Conservation (phyloP, 2,888 invertebrate genomes). For the Eupithecia pulchellata region DNA sequence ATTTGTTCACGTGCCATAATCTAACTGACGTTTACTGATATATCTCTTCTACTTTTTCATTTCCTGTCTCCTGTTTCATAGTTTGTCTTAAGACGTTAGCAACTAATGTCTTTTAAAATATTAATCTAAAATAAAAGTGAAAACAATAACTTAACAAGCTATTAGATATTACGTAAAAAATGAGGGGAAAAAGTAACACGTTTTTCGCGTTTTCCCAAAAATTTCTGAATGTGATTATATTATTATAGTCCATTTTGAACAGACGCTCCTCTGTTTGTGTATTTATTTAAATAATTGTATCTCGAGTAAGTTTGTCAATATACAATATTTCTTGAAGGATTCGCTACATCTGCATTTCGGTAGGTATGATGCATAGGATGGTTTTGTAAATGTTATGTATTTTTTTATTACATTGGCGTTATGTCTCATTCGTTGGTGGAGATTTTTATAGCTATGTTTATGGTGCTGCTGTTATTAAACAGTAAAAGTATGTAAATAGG, state of each 20-base stretch:
- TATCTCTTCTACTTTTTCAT: background rate
- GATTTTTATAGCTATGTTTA: background rate
- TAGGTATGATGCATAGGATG: background rate
- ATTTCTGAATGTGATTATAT: too few species aligned
- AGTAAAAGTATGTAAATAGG: background rate
- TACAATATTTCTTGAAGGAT: background rate
- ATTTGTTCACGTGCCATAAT: constrained; percentile 28
- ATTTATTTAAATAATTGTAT: background rate
- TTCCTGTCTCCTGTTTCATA: background rate
- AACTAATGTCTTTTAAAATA: too few species aligned
- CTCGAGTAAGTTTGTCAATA: background rate
- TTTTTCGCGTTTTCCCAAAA: too few species aligned
- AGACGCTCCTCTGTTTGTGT: too few species aligned
- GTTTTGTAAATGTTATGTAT: background rate
- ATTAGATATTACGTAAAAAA: too few species aligned
- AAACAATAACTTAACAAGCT: too few species aligned
- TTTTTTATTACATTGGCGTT: background rate
- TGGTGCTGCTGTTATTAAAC: background rate
- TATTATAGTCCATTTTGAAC: too few species aligned
- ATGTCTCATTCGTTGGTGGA: background rate
- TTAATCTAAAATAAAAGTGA: too few species aligned
- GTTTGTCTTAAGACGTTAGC: background rate
- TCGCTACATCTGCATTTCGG: background rate
- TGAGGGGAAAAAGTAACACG: too few species aligned
- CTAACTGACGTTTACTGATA: background rate